Evolutionary conservation across 2,797 vertebrate genomes (phyloP), one percentile per base, ranked within the genome.

Genomic region (Phyllotis vaccarum): DNA sequence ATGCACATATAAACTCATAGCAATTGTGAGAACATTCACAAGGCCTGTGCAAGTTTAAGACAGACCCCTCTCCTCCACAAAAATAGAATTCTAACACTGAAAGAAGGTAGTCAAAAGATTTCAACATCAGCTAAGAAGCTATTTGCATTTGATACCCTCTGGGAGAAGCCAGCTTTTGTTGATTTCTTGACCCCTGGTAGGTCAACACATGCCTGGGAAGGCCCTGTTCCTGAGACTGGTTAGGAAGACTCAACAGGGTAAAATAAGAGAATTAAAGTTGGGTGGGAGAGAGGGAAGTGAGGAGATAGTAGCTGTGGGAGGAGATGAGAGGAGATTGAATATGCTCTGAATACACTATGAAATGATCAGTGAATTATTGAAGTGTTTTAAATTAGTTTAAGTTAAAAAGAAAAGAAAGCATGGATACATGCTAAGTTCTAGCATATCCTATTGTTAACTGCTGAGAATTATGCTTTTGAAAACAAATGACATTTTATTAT

Each of bases 401-500:
- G 7, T 31, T 34, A 76, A 49, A 76, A 86, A 79, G 60, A 56
- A 82, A 80, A 93, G 5, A 46, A 46, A 17, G 8, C 46, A 11
- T 24, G 37, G 89, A 91, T 62, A 89, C 86, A 62, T 83, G 2
- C 46, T 52, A 31, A 88, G 89, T 68, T 62, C 66, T n/a, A 76
- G 49, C 80, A 66, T 0, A 16, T 86, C 2, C 43, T 60, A 89
- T 24, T 62, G 70, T 83, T 90, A 46, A 56, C 43, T 91, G 16
- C 58, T 88, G 81, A 68, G 86, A 95, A 34, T 88, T 87, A 68
- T 82, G 5, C 12, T 56, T 88, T 92, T 97, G 91, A 97, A 89
- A 97, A 91, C n/a, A 97, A 96, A 93, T 6, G 60, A 29, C 93
- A 79, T 97, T 98, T 93, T 85, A 70, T 79, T 87, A 92, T 52